Percentiles rank a stretch among this genome's conserved stretches.
phyloP scores from a whole-genome alignment of 2,113 vertebrate species.

The Fulica atra region DNA sequence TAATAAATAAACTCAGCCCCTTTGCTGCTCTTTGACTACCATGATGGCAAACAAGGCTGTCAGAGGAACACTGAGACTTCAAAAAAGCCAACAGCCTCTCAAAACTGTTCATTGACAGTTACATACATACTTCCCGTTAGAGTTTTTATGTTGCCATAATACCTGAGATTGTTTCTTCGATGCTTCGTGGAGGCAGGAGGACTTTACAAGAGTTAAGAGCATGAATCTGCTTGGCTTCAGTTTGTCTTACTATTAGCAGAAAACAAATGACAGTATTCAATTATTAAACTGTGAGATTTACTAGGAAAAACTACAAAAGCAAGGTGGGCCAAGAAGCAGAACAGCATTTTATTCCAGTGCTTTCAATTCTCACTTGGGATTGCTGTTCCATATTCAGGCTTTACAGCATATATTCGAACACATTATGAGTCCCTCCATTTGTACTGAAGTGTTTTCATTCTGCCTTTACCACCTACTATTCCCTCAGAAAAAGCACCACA shows the following conservation, averaged over 20 bases:
- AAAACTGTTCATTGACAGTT: neutral
- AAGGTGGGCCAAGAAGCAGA: neutral
- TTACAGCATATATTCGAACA: neutral
- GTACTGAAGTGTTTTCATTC: neutral
- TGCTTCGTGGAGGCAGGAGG: neutral
- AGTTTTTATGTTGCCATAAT: neutral
- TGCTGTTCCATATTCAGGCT: neutral
- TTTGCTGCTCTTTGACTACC: neutral
- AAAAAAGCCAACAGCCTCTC: neutral
- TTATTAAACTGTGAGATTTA: neutral
- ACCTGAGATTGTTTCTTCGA: neutral
- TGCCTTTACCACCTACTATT: neutral
- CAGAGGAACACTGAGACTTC: neutral
- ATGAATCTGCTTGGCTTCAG: neutral
- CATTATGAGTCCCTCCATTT: fast-evolving
- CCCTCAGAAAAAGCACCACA: neutral
- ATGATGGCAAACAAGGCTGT: neutral
- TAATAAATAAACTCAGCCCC: neutral
- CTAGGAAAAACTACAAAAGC: neutral
- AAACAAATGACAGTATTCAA: neutral
- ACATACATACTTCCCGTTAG: neutral
- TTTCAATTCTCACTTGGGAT: neutral
- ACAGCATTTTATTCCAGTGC: neutral
- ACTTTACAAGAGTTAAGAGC: neutral
- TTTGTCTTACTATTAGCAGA: neutral